phyloP scores from a whole-genome alignment of 2,888 invertebrate genomes.

The Melitaea athalia region DNA sequence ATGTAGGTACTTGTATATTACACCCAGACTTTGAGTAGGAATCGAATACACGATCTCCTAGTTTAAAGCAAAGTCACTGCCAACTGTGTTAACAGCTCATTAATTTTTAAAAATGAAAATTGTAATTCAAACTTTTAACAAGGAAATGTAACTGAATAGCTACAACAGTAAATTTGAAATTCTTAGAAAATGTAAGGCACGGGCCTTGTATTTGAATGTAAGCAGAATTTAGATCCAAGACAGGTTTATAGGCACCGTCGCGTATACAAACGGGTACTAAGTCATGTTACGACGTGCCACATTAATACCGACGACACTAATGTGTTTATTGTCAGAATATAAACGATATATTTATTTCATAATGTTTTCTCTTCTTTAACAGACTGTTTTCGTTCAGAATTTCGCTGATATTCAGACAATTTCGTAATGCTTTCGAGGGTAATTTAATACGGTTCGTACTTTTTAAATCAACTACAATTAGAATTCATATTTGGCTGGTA shows the following conservation, averaged over 20 bases:
- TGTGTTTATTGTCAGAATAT: constrained; percentile 40
- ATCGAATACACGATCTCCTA: too few species aligned
- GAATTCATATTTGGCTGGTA: too few species aligned
- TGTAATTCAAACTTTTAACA: not conserved
- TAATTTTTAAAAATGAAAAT: not conserved
- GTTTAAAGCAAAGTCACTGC: too few species aligned
- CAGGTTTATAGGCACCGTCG: constrained; percentile 42
- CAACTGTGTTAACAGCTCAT: too few species aligned
- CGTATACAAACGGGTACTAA: constrained; percentile 40
- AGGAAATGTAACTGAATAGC: constrained; percentile 34
- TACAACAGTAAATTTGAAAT: constrained; percentile 36
- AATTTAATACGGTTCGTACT: not conserved
- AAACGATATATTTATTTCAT: constrained; percentile 34
- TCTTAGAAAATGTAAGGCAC: constrained; percentile 43
- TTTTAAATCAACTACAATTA: not conserved
- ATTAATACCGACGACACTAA: constrained; percentile 37
- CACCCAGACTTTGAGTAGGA: too few species aligned
- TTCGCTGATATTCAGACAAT: not conserved
- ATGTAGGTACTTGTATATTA: too few species aligned
- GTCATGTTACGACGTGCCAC: constrained; percentile 38
- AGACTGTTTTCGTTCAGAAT: constrained; percentile 5
- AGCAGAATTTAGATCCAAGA: constrained; percentile 44
- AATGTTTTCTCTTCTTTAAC: constrained; percentile 20
- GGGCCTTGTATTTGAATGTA: constrained; percentile 43
- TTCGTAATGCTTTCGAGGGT: not conserved